Percentiles rank a stretch among this genome's conserved stretches.
phyloP scores from a whole-genome alignment of 2,113 vertebrate species.

The Tinamus guttatus region DNA sequence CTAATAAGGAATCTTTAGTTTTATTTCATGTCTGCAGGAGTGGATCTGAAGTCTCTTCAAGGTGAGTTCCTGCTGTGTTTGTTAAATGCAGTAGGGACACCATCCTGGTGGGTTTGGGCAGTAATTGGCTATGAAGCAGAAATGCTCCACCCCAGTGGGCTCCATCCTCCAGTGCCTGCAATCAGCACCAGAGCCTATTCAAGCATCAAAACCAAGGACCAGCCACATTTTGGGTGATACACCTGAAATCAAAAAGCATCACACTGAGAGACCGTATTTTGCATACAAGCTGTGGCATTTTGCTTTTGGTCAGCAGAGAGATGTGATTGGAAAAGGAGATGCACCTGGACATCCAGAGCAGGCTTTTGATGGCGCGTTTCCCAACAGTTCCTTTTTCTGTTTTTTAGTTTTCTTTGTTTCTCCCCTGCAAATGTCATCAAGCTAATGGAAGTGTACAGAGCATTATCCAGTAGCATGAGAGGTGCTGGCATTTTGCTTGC shows the following conservation, averaged over 20 bases:
- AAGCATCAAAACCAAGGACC: constrained; percentile 1
- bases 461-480: not conserved
- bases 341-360: fast-evolving
- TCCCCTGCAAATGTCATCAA: not conserved
- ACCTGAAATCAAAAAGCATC: not conserved
- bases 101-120: constrained; percentile 6
- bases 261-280: not conserved
- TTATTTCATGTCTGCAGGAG: constrained; percentile 63
- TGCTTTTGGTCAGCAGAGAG: not conserved
- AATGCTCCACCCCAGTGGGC: not conserved
- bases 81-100: constrained; percentile 52
- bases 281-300: not conserved
- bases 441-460: not conserved
- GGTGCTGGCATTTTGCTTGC: not conserved
- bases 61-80: constrained; percentile 61
- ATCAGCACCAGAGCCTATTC: not conserved
- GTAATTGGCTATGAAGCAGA: constrained; percentile 59
- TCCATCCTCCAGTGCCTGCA: constrained; percentile 1
- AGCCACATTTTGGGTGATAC: not conserved
- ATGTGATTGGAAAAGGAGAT: not conserved
- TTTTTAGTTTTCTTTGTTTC: not conserved
- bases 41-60: constrained; percentile 51
- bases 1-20: constrained; percentile 72
- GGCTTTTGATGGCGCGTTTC: not conserved
- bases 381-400: not conserved